A percentile compares a stretch with the other conserved stretches of the same genome.
Conservation (phyloP, 2,113 vertebrate species). For the Diglossa brunneiventris region DNA sequence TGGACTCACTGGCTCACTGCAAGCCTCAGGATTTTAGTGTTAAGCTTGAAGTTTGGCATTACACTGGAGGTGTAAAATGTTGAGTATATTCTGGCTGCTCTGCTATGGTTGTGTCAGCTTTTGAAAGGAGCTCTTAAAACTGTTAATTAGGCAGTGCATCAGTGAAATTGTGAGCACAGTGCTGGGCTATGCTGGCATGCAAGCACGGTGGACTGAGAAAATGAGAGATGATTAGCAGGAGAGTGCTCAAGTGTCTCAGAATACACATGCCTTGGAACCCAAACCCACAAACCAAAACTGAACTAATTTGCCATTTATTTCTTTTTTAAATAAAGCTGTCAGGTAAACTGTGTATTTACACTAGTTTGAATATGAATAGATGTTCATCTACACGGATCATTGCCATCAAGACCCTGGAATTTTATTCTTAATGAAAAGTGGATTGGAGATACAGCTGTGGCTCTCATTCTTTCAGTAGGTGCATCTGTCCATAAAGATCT, state of each 20-base stretch:
- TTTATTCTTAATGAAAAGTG: not conserved
- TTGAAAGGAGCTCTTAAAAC: not conserved
- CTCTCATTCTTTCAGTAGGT: not conserved
- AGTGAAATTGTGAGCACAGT: not conserved
- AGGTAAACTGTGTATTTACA: not conserved
- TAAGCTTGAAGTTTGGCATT: not conserved
- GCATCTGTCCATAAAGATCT: not conserved
- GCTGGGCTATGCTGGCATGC: not conserved
- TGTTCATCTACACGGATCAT: not conserved
- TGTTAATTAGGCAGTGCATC: not conserved
- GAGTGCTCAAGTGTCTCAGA: not conserved
- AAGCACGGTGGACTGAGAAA: not conserved
- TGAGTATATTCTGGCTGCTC: not conserved
- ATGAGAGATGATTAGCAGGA: not conserved
- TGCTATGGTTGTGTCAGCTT: not conserved
- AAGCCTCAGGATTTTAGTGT: not conserved
- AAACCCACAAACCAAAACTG: not conserved
- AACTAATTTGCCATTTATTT: not conserved
- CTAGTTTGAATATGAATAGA: not conserved
- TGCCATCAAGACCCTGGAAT: not conserved
- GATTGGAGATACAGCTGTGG: not conserved
- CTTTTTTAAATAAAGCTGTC: not conserved
- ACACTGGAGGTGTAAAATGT: not conserved
- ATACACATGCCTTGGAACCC: not conserved
- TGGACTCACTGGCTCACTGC: not conserved